A percentile compares a stretch with the other conserved stretches of the same genome.
phyloP scores from a whole-genome alignment of 2,888 invertebrate species.

The Craniophora ligustri region DNA sequence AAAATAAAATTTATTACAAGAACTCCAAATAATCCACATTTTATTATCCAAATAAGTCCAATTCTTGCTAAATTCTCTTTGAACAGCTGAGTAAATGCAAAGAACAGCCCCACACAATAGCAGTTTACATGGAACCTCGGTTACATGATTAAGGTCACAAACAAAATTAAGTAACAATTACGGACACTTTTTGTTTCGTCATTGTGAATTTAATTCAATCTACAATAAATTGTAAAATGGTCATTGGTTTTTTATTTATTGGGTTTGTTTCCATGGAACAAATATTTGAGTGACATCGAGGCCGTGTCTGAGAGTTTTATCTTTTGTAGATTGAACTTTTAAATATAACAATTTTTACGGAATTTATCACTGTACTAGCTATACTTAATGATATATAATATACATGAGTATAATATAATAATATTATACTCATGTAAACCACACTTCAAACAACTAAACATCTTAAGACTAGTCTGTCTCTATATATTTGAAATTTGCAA shows the following conservation, averaged over 20 bases:
- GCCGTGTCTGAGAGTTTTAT: no score
- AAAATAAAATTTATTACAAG: not conserved
- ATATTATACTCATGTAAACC: no score
- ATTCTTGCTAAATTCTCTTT: not conserved
- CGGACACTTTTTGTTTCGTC: constrained; percentile 42
- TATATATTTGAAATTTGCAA: no score
- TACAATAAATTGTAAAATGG: constrained; percentile 6
- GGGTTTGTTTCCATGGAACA: no score
- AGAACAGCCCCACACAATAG: constrained; percentile 4
- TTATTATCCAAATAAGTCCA: not conserved
- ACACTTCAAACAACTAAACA: no score
- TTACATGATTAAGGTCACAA: constrained; percentile 39
- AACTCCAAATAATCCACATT: not conserved
- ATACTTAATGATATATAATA: no score
- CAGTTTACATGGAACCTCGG: constrained; percentile 18
- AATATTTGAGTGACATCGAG: no score
- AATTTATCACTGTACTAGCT: no score
- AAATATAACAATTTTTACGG: no score
- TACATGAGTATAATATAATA: no score
- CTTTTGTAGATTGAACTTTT: no score
- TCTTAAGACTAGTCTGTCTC: no score
- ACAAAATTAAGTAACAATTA: constrained; percentile 35
- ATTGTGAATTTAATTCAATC: constrained; percentile 27
- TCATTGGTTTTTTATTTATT: not conserved
- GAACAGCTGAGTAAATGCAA: constrained; percentile 7